These are phyloP conservation scores for Tangara arthus DNA, from an alignment of 2,797 vertebrate genomes.

Conservation along the genomic window DNA sequence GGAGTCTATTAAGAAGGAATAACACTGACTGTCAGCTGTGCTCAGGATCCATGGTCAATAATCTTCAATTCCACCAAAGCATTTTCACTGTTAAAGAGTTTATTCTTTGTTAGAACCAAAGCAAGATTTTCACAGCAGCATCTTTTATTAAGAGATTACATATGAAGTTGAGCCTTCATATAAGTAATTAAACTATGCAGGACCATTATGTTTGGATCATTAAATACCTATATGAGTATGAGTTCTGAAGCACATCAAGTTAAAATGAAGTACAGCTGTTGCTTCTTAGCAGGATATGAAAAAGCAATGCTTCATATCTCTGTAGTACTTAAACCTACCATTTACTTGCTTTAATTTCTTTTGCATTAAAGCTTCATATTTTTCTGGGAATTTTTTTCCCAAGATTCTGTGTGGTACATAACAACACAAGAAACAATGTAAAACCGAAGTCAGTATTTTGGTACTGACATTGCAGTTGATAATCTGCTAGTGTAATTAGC, in stretches of 20 bases:
- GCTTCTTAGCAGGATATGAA: constrained; percentile 65
- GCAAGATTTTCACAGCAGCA: constrained; percentile 63
- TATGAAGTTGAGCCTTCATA: constrained; percentile 72
- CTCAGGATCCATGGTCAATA: constrained; percentile 26
- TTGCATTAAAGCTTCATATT: constrained; percentile 59
- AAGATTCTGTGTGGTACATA: constrained; percentile 41
- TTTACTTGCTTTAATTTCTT: constrained; percentile 69
- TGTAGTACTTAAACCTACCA: constrained; percentile 53
- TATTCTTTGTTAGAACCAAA: constrained; percentile 63
- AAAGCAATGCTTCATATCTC: constrained; percentile 61
- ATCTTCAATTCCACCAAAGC: constrained; percentile 27
- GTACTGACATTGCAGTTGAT: constrained; percentile 18
- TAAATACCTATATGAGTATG: constrained; percentile 73
- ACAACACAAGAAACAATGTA: constrained; percentile 16
- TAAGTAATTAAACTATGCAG: constrained; percentile 78
- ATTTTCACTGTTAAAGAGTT: constrained; percentile 60
- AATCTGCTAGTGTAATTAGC: constrained; percentile 29
- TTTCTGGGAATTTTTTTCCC: constrained; percentile 23
- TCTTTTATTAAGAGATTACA: constrained; percentile 66
- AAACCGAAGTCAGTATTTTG: constrained; percentile 33
- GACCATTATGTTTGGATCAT: constrained; percentile 80
- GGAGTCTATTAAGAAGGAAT: constrained; percentile 69
- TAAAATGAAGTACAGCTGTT: constrained; percentile 74
- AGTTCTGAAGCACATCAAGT: constrained; percentile 71
- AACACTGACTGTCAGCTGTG: constrained; percentile 8